These are phyloP conservation scores for Sarcoramphus papa DNA, from an alignment of 2,797 vertebrate species.

Conservation along the genomic window DNA sequence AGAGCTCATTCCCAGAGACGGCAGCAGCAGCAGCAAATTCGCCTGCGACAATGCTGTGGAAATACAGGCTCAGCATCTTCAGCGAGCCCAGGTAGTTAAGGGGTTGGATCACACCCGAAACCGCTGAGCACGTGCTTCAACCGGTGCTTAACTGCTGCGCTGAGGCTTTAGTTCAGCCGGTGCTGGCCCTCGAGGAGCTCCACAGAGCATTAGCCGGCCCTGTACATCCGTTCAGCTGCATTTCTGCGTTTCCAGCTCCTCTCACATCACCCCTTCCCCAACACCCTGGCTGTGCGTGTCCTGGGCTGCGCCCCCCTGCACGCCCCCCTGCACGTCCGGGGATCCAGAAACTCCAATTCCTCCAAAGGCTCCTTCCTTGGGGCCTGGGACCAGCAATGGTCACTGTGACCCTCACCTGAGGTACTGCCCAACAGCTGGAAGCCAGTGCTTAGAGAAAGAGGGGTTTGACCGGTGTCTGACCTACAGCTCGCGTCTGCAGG, in stretches of 20 bases:
- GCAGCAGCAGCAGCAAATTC: background rate
- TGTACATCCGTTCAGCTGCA: rapidly evolving
- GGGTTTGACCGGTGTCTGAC: background rate
- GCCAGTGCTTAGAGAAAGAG: too few relatives aligned
- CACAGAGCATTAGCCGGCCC: background rate
- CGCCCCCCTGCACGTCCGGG: rapidly evolving
- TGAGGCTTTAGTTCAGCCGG: too few relatives aligned
- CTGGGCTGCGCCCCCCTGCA: background rate
- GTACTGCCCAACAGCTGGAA: too few relatives aligned
- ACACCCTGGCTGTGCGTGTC: rapidly evolving
- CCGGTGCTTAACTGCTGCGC: background rate
- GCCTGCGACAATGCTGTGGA: rapidly evolving
- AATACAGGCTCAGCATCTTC: background rate
- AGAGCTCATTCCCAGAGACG: background rate
- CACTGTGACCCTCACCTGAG: rapidly evolving
- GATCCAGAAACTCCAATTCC: background rate
- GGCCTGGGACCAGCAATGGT: background rate
- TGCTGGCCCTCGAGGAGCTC: background rate
- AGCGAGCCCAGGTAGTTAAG: background rate
- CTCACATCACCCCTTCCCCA: rapidly evolving
- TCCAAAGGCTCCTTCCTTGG: background rate
- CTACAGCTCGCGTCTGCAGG: background rate
- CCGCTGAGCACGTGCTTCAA: background rate
- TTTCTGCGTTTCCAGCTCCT: background rate
- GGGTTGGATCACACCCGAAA: background rate